Conservation (phyloP, 2,113 vertebrate species). For the Triplophysa tibetana region DNA sequence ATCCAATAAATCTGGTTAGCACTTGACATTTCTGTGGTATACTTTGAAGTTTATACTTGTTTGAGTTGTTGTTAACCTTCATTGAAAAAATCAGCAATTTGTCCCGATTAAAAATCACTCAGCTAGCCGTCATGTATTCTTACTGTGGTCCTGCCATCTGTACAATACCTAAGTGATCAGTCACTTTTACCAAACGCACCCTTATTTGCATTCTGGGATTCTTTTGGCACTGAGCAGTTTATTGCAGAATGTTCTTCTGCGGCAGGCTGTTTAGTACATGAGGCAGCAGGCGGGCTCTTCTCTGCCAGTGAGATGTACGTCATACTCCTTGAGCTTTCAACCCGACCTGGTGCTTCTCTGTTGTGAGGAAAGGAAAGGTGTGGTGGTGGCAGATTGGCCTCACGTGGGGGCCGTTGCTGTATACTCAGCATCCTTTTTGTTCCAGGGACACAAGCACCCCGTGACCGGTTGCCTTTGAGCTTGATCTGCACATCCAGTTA, state of each 20-base stretch:
- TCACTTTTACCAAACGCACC: not conserved
- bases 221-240: not conserved
- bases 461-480: not conserved
- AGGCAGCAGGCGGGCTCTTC: constrained; percentile 39
- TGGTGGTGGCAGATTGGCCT: constrained; percentile 32
- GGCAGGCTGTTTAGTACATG: not conserved
- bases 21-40: not conserved
- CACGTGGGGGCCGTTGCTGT: not conserved
- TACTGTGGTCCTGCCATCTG: not conserved
- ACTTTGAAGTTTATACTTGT: not conserved
- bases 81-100: not conserved
- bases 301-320: constrained; percentile 49
- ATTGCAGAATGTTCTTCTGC: constrained; percentile 15
- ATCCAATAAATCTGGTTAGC: not conserved
- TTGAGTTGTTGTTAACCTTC: not conserved
- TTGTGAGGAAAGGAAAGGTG: constrained; percentile 16
- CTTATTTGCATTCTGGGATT: not conserved
- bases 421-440: constrained; percentile 20
- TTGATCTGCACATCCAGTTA: not conserved
- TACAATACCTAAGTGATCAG: not conserved
- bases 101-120: not conserved
- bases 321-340: constrained; percentile 36
- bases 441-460: not conserved
- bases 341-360: constrained; percentile 15
- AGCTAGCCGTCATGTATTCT: not conserved